Base-by-base conservation (phyloP, 2,888 invertebrate species). In the Drosophila anomalipes region DNA sequence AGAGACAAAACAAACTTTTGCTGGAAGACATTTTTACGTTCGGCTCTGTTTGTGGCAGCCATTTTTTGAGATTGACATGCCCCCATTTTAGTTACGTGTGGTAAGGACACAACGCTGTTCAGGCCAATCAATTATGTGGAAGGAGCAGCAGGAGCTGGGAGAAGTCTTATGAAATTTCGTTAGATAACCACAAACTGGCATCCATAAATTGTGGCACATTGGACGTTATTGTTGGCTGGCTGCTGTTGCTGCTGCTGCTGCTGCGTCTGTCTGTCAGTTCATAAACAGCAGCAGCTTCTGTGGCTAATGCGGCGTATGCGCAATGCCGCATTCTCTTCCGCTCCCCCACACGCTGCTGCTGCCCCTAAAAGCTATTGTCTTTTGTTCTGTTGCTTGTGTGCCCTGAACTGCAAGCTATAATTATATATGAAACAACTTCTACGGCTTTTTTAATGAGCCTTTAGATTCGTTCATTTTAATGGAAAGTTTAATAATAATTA, bases 201-300 rank as follows among this genome's bases (percentile, higher is more conserved):
- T 71, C 82, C 86, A 85, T 85, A 86, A 86, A 83, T 86, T 86
- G 83, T 82, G 54, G 72, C 37, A 72, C 65, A 22, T 75, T 73
- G 53, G 53, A 33, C 39, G 71, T 39, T 58, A n/a, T 41, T 47
- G 47, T 47, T 28, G 4, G 47, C 16, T 26, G 26, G 47, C 9
- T 47, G 44, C n/a, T 39, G 39, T 2, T 6, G 35, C 16, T 16
- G 16, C 16, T 19, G 10, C 10, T 41, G 5, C n/a, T 12, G 4
- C 56, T 35, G 37, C 54, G 37, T 67, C 65, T 73, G 67, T 77
- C 49, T 65, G 62, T 19, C 66, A 74, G 70, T 69, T 80, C 39
- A 77, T 72, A 77, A 74, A 72, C 28, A 47, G 47, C 14, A 30
- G 57, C 74, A 72, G 74, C 65, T 77, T 69, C 66, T 68, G 53